A percentile compares a stretch with the other conserved stretches of the same genome.
Evolutionary conservation across 2,797 vertebrate species (phyloP).

Genomic region (Discoglossus pictus): DNA sequence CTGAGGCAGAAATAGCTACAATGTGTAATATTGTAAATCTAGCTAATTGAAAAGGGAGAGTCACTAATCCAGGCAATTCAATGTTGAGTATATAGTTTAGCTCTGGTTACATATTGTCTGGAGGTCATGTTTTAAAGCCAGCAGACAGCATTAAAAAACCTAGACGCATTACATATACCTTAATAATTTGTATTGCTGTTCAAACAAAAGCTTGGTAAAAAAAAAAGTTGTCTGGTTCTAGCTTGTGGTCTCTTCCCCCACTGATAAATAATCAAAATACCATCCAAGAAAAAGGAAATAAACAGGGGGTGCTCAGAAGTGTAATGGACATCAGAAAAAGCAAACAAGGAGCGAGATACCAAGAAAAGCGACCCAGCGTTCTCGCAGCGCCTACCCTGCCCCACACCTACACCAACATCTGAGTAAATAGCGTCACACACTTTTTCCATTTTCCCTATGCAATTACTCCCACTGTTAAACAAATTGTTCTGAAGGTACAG

Average conservation of each 20-base stretch:
- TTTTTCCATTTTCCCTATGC: constrained; percentile 90
- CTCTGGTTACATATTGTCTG: constrained; percentile 57
- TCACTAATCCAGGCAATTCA: constrained; percentile 56
- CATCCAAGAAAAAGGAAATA: constrained; percentile 98
- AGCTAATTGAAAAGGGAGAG: constrained; percentile 55
- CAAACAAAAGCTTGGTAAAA: constrained; percentile 91
- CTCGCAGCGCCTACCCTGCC: constrained; percentile 85
- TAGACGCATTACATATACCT: constrained; percentile 85
- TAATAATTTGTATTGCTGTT: constrained; percentile 82
- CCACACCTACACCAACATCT: constrained; percentile 98
- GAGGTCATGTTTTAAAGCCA: constrained; percentile 33
- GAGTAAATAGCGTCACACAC: constrained; percentile 94
- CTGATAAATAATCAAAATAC: constrained; percentile 98
- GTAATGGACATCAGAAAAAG: constrained; percentile 82
- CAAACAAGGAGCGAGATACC: constrained; percentile 68
- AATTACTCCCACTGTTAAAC: constrained; percentile 93
- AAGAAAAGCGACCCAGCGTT: constrained; percentile 90
- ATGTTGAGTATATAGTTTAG: constrained; percentile 50
- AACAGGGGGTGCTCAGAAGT: constrained; percentile 81
- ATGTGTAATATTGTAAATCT: constrained; percentile 40
- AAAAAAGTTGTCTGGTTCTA: constrained; percentile 93
- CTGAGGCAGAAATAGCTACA: constrained; percentile 41
- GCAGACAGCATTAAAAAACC: constrained; percentile 2
- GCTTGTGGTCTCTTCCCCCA: constrained; percentile 90
- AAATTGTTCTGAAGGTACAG: constrained; percentile 81